A percentile compares a stretch with the other conserved stretches of the same genome.
Evolutionary conservation across 2,888 invertebrate species (phyloP).

Genomic region (Nephrocerus scutellatus): DNA sequence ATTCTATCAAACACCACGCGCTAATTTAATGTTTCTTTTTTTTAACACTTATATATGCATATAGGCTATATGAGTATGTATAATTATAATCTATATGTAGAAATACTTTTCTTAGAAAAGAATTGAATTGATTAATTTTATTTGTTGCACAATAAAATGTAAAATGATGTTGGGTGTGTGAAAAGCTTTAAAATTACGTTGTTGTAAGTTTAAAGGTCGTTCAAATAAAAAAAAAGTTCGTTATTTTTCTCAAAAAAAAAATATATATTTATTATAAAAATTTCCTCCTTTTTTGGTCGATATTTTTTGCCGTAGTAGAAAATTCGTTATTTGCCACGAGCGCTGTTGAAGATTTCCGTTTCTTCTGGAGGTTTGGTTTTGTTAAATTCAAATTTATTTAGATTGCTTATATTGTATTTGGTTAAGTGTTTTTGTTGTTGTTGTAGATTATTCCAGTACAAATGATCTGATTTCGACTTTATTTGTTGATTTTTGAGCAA

Average conservation of each 20-base stretch:
- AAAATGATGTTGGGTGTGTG: too few species aligned
- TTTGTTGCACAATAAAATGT: too few species aligned
- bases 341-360: too few species aligned
- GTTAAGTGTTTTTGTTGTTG: slow-evolving; percentile 11
- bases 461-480: slow-evolving; percentile 3
- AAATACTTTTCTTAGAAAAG: slow-evolving; percentile 32
- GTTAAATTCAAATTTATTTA: slow-evolving; percentile 9
- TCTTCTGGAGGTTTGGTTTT: slow-evolving; percentile 17
- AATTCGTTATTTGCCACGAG: too few species aligned
- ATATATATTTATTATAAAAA: neutral
- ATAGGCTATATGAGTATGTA: too few species aligned
- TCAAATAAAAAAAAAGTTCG: slow-evolving; percentile 2
- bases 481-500: neutral
- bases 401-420: neutral
- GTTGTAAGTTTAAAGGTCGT: slow-evolving; percentile 8
- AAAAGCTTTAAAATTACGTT: slow-evolving; percentile 12
- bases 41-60: too few species aligned
- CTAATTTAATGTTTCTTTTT: too few species aligned
- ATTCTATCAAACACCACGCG: too few species aligned
- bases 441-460: slow-evolving; percentile 19
- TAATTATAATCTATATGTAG: slow-evolving; percentile 26
- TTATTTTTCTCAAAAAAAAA: too few species aligned
- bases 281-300: slow-evolving; percentile 8
- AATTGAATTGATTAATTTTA: slow-evolving; percentile 19
- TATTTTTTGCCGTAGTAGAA: neutral